Evolutionary conservation across 2,888 invertebrate genomes (phyloP), one percentile per base, ranked within the genome.

Genomic region (Drosophila melanosoma): DNA sequence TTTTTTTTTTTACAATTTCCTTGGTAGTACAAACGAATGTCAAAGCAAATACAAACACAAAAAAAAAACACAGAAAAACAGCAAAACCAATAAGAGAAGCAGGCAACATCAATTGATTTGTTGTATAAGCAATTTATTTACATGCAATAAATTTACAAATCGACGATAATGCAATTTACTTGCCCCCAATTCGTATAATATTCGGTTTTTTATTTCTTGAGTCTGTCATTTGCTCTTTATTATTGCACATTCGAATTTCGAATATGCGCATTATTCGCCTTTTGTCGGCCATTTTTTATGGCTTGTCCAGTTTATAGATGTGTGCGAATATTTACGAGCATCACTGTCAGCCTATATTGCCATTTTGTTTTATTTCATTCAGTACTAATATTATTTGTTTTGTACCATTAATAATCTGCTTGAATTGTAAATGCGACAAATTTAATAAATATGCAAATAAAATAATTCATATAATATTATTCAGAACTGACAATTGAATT

Each of bases 101-200:
- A 40, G 48, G 3, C 56, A 73, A 62, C 36, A 81, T 63, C 82
- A 84, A 81, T 81, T 83, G 84, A 89, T 89, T 87, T 83, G 82
- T 74, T 79, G 76, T 62, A 74, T 81, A 69, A 67, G 87, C 87
- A 83, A 87, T 83, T 88, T 81, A 81, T 89, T 88, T 86, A 88
- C 83, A 83, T 88, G 89, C 74, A 86, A 90, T 86, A 86, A 89
- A 88, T 86, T 85, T 74, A 73, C 74, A 83, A 90, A 88, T 86
- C 88, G 88, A 87, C 82, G 76, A 86, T 85, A 88, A 84, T 84
- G 88, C 83, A 89, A 89, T 83, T 85, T 89, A 79, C 84, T 74
- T 72, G 69, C 76, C 35, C 51, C 66, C 57, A 79, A 79, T 53
- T 65, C 56, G 49, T 32, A 32, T n/a, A 53, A 52, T 38, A 56